A percentile compares a stretch with the other conserved stretches of the same genome.
Evolutionary conservation across 2,113 vertebrate species (phyloP).

Genomic region (Hystrix brachyura): DNA sequence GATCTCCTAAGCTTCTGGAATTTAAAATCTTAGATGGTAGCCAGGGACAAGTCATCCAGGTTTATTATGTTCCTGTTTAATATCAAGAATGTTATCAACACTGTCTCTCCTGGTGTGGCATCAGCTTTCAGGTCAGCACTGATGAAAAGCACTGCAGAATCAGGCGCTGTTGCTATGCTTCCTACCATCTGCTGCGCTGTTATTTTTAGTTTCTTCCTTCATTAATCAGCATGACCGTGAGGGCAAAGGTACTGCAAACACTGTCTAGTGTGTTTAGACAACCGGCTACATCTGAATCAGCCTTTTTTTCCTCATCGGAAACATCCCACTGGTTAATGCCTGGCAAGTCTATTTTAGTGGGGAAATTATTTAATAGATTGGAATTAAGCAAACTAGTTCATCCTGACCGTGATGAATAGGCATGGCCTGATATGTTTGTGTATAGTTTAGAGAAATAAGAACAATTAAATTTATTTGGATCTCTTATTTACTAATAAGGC

Average conservation of each 20-base stretch:
- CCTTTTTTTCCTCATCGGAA: not conserved
- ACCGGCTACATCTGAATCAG: not conserved
- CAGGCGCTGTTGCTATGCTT: not conserved
- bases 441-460: conserved; percentile 11
- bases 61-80: conserved; percentile 44
- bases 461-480: not conserved
- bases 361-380: not conserved
- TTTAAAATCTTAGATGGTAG: conserved; percentile 67
- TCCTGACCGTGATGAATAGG: not conserved
- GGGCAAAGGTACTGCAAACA: not conserved
- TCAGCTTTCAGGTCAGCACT: not conserved
- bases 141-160: not conserved
- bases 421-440: not conserved
- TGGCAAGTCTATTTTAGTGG: not conserved
- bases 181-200: not conserved
- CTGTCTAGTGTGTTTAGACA: not conserved
- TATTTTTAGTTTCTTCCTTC: conserved; percentile 65
- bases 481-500: not conserved
- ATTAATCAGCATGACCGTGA: conserved; percentile 50
- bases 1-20: conserved; percentile 67
- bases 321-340: not conserved
- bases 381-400: not conserved
- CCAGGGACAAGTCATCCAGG: conserved; percentile 44
- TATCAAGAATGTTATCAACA: conserved; percentile 7
- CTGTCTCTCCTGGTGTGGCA: not conserved